Base-by-base conservation (phyloP, 2,113 vertebrate species). In the Siphamia tubifer region DNA sequence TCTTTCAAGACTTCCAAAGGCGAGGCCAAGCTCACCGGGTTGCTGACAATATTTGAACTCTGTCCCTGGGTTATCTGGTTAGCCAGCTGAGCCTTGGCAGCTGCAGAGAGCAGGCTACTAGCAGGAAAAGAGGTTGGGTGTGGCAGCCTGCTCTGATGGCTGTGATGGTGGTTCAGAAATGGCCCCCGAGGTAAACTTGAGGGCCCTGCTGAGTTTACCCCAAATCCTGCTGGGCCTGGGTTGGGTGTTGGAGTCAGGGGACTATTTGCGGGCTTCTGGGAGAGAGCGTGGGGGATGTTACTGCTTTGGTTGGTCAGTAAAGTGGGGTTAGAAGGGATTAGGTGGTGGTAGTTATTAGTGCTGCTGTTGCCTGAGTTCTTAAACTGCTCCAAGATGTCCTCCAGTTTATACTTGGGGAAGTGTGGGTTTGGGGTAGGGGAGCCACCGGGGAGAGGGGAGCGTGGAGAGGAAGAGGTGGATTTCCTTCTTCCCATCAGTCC, bases 71-170 rank as follows among this genome's bases (percentile, higher is more conserved):
- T 91, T 82, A 88, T 88, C 91, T 94, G 93, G 84, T 79, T 92
- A 34, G 92, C 92, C 83, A 94, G 75, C 86, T 98, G 95, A 80
- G 95, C 94, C 90, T 94, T 95, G 83, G 95, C 94, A 3, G 95
- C 95, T 10, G 93, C 94, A 20, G 94, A 95, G 31, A 97, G 94
- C 23, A 97, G 85, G 76, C 91, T 96, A 82, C 95, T 96, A 43
- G 96, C 93, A 5, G 94, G 94, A 79, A 96, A 96, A 12, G 94
- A 90, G 69, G 89, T 72, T 51, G 93, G 87, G 58, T 90, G 92
- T 39, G 92, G 91, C 17, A 90, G 81, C 64, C 90, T 92, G 60
- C 87, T 90, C 68, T 93, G 92, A 27, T 92, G 89, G 62, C 89
- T 91, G 68, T 94, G 89, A 61, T 95, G 91, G 43, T 82, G 90